Percentiles rank a stretch among this genome's conserved stretches.
Evolutionary conservation across 2,797 vertebrate species (phyloP).

Genomic region (Ptychobarbus kaznakovi): DNA sequence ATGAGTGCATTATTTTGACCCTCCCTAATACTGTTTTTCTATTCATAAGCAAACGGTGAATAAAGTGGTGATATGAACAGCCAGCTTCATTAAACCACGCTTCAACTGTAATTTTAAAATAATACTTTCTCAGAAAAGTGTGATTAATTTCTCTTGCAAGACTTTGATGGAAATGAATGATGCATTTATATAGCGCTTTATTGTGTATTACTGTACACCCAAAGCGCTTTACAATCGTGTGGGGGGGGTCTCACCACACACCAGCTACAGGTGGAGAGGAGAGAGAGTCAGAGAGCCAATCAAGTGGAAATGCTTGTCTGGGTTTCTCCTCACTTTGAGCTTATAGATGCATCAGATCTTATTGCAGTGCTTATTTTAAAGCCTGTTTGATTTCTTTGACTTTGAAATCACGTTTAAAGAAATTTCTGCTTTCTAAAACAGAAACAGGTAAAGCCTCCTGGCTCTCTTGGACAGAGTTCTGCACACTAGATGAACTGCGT

Average conservation of each 20-base stretch:
- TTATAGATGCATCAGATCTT: background rate
- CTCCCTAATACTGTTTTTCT: background rate
- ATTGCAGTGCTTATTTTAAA: constrained; percentile 1
- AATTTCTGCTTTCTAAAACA: background rate
- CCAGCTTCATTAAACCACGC: constrained; percentile 6
- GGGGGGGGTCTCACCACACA: no score
- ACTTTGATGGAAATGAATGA: constrained; percentile 2
- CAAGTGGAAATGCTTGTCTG: background rate
- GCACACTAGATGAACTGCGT: background rate
- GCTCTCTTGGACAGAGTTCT: background rate
- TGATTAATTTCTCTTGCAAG: background rate
- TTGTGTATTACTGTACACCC: no score
- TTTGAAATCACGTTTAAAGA: background rate
- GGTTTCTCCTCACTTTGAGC: background rate
- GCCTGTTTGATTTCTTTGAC: background rate
- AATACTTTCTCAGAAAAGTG: background rate
- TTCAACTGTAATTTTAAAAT: background rate
- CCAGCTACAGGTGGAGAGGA: no score
- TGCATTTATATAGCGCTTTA: no score
- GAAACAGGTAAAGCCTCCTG: background rate
- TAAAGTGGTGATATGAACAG: background rate
- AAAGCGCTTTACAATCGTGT: no score
- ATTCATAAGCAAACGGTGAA: background rate
- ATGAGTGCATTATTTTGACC: background rate
- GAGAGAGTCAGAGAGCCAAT: no score